phyloP scores from a whole-genome alignment of 2,113 vertebrate species.

The Microcebus jonahi region DNA sequence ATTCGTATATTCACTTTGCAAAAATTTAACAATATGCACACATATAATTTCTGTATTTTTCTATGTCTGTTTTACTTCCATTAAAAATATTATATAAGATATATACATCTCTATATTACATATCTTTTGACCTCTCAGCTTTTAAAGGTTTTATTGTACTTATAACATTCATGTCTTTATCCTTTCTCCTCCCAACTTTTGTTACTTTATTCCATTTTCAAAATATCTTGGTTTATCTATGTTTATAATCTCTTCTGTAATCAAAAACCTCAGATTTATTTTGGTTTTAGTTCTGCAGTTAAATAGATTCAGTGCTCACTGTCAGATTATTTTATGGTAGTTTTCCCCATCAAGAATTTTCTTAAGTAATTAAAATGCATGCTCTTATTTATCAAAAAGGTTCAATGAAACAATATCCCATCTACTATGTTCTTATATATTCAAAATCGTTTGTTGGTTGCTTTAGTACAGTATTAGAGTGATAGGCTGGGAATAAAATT shows the following conservation, averaged over 20 bases:
- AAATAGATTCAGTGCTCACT: neutral
- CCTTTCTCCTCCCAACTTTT: neutral
- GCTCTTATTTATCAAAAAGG: neutral
- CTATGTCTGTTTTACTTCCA: neutral
- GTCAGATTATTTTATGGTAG: neutral
- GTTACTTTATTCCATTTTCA: constrained; percentile 6
- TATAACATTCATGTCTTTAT: neutral
- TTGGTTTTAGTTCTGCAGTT: neutral
- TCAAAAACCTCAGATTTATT: neutral
- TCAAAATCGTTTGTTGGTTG: neutral
- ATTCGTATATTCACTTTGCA: neutral
- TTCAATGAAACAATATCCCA: neutral
- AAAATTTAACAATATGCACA: neutral
- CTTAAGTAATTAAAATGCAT: neutral
- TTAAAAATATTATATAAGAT: neutral
- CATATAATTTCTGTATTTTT: constrained; percentile 1
- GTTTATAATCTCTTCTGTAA: constrained; percentile 5
- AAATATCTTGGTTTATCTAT: neutral
- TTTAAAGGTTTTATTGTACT: constrained; percentile 16
- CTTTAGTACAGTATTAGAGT: neutral
- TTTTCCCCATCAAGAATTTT: neutral
- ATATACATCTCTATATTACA: neutral
- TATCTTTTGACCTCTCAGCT: neutral
- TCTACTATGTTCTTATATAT: neutral
- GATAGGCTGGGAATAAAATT: constrained; percentile 1